Evolutionary conservation across 2,797 vertebrate genomes (phyloP).

Genomic region (Lycodopsis pacificus): DNA sequence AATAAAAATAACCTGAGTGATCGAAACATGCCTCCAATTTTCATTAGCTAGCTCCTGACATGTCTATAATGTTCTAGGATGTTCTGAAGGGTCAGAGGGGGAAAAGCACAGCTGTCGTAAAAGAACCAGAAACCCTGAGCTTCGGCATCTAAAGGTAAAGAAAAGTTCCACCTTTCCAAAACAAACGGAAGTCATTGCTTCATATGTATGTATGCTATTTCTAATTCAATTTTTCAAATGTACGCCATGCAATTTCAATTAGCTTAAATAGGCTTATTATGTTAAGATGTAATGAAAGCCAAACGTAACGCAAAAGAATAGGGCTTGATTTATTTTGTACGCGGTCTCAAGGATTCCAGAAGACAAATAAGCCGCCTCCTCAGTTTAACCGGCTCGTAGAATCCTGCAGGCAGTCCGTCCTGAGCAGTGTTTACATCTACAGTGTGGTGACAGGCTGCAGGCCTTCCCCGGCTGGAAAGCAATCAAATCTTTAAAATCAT

Average conservation of each 20-base stretch:
- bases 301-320: background rate
- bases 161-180: background rate
- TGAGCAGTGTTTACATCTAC: background rate
- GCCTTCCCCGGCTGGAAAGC: background rate
- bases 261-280: background rate
- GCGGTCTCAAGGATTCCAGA: background rate
- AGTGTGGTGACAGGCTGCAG: background rate
- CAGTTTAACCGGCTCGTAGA: background rate
- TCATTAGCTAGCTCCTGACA: background rate
- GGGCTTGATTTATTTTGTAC: background rate
- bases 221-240: background rate
- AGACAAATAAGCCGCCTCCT: background rate
- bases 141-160: background rate
- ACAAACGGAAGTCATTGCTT: background rate
- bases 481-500: constrained; percentile 25
- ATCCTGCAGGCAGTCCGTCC: background rate
- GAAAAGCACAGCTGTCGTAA: background rate
- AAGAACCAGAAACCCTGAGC: background rate
- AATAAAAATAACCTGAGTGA: background rate
- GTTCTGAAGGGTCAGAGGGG: background rate
- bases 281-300: background rate
- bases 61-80: background rate
- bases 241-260: background rate
- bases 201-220: background rate
- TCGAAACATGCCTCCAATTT: background rate